Evolutionary conservation across 2,888 invertebrate genomes (phyloP), one percentile per base, ranked within the genome.

Genomic region (Drosophila mulleri): DNA sequence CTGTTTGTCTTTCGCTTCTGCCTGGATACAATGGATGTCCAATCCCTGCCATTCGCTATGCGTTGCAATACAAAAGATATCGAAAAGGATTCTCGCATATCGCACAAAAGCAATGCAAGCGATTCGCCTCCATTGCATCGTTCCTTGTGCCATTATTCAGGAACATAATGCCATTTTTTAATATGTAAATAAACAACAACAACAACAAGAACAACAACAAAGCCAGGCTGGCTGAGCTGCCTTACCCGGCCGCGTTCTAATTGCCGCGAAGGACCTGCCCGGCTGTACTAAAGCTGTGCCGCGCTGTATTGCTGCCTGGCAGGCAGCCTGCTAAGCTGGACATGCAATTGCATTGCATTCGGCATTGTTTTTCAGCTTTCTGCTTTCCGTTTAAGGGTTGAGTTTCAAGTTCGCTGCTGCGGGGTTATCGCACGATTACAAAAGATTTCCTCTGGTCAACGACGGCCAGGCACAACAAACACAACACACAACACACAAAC

Each of bases 351-450:
- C 73, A 75, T 65, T 86, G 82, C 73, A 80, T 66, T 78, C 68
- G 72, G 73, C 66, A 75, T 71, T 72, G 75, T 80, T 71, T 71
- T 69, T 54, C 59, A 70, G 48, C 45, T 9, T 56, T 62, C 67
- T 54, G 72, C 54, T 42, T 58, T 58, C 52, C 47, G 41, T 56
- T 84, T 83, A 84, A 50, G 84, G 84, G 84, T 85, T 88, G 86
- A 75, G 82, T 85, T 85, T 85, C 84, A 78, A 83, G 84, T 85
- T 88, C 69, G 78, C 65, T 67, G 50, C 76, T 23, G 53, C 78
- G 82, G 86, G 88, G 90, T 89, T 90, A 89, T 89, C 86, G 89
- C 66, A 82, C 89, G 89, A 90, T 82, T 82, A 89, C 90, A 89
- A 89, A 88, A 82, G 88, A 89, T 82, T 89, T 88, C 83, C 89